These are phyloP conservation scores for Hippocampus kuda DNA, from an alignment of 2,797 vertebrate genomes.

Conservation along the genomic window DNA sequence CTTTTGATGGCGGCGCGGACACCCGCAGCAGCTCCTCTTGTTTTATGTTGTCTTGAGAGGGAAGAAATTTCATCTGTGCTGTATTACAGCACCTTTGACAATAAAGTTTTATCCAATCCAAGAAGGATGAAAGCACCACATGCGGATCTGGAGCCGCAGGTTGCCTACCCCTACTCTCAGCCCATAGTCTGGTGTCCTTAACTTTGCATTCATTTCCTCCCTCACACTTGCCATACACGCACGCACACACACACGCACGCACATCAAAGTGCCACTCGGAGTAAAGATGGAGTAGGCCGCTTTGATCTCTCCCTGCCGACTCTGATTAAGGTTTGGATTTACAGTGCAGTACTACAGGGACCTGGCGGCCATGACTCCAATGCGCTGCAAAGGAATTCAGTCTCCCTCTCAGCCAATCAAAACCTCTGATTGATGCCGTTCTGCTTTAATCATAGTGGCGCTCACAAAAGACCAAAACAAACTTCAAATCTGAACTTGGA, in stretches of 20 bases:
- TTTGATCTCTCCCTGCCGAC: constrained; percentile 77
- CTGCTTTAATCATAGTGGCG: neutral
- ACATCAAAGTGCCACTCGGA: constrained; percentile 76
- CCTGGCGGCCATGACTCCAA: constrained; percentile 63
- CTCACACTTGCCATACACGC: neutral
- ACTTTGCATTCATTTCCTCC: constrained; percentile 23
- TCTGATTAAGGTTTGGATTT: constrained; percentile 81
- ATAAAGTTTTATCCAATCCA: too few relatives aligned
- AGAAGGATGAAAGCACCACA: too few relatives aligned
- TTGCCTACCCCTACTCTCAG: too few relatives aligned
- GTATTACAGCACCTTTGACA: too few relatives aligned
- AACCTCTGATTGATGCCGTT: constrained; percentile 37
- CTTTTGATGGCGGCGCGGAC: too few relatives aligned
- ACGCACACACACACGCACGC: constrained; percentile 20
- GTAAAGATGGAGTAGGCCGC: constrained; percentile 69
- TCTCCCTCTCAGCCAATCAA: constrained; percentile 46
- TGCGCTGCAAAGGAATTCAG: constrained; percentile 69
- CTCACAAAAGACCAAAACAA: neutral
- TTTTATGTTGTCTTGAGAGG: too few relatives aligned
- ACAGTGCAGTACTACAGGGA: constrained; percentile 74
- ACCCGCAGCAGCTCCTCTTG: too few relatives aligned
- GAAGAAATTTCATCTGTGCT: too few relatives aligned
- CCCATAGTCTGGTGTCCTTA: constrained; percentile 17
- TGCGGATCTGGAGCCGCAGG: too few relatives aligned
- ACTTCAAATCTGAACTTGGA: neutral